Evolutionary conservation across 92 coral and sea anemone species (phyloP).

Genomic region (Heteractis magnifica): DNA sequence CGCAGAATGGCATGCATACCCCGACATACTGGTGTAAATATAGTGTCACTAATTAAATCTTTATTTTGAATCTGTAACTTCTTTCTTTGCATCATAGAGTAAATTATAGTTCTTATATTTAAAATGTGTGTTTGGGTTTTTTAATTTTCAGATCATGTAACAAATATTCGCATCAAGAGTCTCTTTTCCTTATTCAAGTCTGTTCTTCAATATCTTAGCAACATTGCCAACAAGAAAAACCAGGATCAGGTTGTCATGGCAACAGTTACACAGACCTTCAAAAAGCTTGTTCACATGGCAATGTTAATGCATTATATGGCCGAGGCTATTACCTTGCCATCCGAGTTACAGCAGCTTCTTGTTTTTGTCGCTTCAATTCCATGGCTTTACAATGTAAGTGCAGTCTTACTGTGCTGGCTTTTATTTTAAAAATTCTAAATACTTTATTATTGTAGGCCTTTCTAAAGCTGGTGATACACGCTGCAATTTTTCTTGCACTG

Average conservation of each 20-base stretch:
- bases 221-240: slow-evolving; percentile 17
- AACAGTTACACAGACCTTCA: slow-evolving; percentile 26
- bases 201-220: slow-evolving; percentile 45
- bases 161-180: slow-evolving; percentile 28
- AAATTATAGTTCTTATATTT: background rate
- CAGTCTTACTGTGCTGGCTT: background rate
- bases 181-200: slow-evolving; percentile 39
- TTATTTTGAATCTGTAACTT: too few relatives aligned
- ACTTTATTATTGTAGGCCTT: too few relatives aligned
- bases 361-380: slow-evolving; percentile 78
- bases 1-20: too few relatives aligned
- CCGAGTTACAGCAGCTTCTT: slow-evolving; percentile 55
- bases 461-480: too few relatives aligned
- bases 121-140: background rate
- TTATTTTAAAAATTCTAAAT: too few relatives aligned
- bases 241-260: slow-evolving; percentile 2
- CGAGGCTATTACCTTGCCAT: slow-evolving; percentile 50
- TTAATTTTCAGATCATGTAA: slow-evolving; percentile 44
- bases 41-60: too few relatives aligned
- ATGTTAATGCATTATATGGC: slow-evolving; percentile 53
- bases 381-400: slow-evolving; percentile 56
- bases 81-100: too few relatives aligned
- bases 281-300: slow-evolving; percentile 57
- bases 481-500: too few relatives aligned
- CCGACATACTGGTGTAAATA: too few relatives aligned